A percentile compares a stretch with the other conserved stretches of the same genome.
phyloP scores from a whole-genome alignment of 2,797 vertebrate genomes.

The Tenualosa ilisha region DNA sequence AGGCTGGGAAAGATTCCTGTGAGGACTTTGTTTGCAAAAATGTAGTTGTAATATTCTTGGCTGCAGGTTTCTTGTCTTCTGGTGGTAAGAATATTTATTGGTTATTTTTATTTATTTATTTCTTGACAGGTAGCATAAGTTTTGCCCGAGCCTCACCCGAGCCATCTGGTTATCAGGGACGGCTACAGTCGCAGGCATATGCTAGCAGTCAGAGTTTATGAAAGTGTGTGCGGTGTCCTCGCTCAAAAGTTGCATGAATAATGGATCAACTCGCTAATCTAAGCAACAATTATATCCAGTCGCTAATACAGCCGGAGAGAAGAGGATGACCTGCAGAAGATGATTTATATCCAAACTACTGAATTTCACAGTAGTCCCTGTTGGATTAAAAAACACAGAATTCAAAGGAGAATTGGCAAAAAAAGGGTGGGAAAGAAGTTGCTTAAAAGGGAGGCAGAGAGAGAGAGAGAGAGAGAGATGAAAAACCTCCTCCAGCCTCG shows the following conservation, averaged over 20 bases:
- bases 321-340: slow-evolving; percentile 29
- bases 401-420: slow-evolving; percentile 52
- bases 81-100: slow-evolving; percentile 13
- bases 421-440: slow-evolving; percentile 28
- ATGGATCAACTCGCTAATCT: slow-evolving; percentile 60
- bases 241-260: slow-evolving; percentile 61
- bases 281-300: slow-evolving; percentile 60
- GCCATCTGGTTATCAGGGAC: slow-evolving; percentile 62
- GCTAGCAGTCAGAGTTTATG: slow-evolving; percentile 54
- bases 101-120: slow-evolving; percentile 51
- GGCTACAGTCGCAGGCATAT: slow-evolving; percentile 54
- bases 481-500: neutral
- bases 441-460: slow-evolving; percentile 2
- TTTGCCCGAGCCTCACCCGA: slow-evolving; percentile 43
- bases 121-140: slow-evolving; percentile 51
- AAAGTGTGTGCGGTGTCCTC: slow-evolving; percentile 44
- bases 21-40: neutral
- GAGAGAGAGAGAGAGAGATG: slow-evolving; percentile 3
- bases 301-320: slow-evolving; percentile 54
- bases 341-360: slow-evolving; percentile 46
- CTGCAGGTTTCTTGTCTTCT: neutral
- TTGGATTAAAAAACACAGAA: slow-evolving; percentile 36
- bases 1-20: neutral
- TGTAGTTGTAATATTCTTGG: neutral
- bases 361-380: slow-evolving; percentile 47